These are phyloP conservation scores for Chymomyza costata DNA, from an alignment of 1,140 invertebrate species.

Conservation along the genomic window DNA sequence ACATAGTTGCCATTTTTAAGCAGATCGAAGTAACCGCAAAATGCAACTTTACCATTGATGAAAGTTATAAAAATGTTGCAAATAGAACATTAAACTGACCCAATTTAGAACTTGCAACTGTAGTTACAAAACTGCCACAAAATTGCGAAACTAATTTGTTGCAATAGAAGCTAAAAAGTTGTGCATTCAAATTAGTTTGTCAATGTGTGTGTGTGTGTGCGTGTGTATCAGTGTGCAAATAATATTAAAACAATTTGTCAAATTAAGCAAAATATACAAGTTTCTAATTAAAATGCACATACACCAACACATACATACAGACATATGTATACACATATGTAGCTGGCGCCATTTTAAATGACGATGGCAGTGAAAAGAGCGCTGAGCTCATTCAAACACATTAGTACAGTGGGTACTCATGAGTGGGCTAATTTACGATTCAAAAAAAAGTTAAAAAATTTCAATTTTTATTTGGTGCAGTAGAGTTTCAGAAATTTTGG, in stretches of 20 bases:
- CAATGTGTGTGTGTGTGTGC: no score
- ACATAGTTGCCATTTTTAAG: slow-evolving; percentile 5
- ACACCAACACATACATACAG: slow-evolving; percentile 14
- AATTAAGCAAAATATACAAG: slow-evolving; percentile 69
- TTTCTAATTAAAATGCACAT: slow-evolving; percentile 65
- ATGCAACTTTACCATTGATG: no score
- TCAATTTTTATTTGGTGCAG: no score
- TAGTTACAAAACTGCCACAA: slow-evolving; percentile 6
- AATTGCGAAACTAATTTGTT: slow-evolving; percentile 53
- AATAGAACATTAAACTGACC: no score
- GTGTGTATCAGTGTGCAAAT: slow-evolving; percentile 12
- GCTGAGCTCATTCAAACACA: no score
- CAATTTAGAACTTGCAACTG: slow-evolving; percentile 8
- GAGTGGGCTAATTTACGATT: no score
- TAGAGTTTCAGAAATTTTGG: no score
- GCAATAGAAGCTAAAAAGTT: slow-evolving; percentile 50
- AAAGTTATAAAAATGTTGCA: no score
- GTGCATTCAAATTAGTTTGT: slow-evolving; percentile 17
- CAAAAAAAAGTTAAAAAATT: no score
- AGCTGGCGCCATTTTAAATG: slow-evolving; percentile 48
- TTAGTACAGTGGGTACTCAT: no score
- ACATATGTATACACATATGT: slow-evolving; percentile 1
- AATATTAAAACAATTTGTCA: slow-evolving; percentile 67
- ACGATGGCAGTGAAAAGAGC: no score
- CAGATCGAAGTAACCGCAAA: no score